phyloP scores from a whole-genome alignment of 2,888 invertebrate species.

The Tridacna gigas region DNA sequence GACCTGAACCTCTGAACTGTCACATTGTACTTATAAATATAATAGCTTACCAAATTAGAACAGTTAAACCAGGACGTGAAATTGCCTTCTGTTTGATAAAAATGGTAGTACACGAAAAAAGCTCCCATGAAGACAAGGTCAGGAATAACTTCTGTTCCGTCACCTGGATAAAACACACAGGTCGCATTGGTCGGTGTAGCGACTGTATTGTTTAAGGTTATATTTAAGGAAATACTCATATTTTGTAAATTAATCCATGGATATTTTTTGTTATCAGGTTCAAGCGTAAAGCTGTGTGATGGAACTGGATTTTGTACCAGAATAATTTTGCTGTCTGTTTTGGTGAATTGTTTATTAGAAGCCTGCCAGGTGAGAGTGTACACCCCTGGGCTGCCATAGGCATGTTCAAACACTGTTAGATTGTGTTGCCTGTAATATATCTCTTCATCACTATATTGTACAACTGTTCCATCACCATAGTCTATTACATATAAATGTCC shows the following conservation, averaged over 20 bases:
- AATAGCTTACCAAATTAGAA: conserved; percentile 53
- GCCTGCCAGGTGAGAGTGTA: conserved; percentile 55
- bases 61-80: conserved; percentile 52
- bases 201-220: conserved; percentile 43
- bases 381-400: conserved; percentile 35
- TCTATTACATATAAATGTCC: conserved; percentile 55
- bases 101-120: conserved; percentile 40
- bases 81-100: conserved; percentile 43
- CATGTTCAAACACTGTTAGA: conserved; percentile 45
- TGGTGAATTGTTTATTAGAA: conserved; percentile 34
- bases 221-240: conserved; percentile 43
- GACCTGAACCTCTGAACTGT: conserved; percentile 48
- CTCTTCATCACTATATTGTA: conserved; percentile 11
- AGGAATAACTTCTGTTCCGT: conserved; percentile 23
- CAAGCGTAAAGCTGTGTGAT: conserved; percentile 30
- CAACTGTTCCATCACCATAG: conserved; percentile 47
- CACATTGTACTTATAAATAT: conserved; percentile 42
- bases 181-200: conserved; percentile 60
- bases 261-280: conserved; percentile 53
- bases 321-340: conserved; percentile 42
- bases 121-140: conserved; percentile 24
- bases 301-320: conserved; percentile 60
- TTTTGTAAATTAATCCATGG: conserved; percentile 58
- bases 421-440: conserved; percentile 38
- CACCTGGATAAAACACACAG: conserved; percentile 49